phyloP scores from a whole-genome alignment of 2,888 invertebrate species.

The Drosophila rellima region DNA sequence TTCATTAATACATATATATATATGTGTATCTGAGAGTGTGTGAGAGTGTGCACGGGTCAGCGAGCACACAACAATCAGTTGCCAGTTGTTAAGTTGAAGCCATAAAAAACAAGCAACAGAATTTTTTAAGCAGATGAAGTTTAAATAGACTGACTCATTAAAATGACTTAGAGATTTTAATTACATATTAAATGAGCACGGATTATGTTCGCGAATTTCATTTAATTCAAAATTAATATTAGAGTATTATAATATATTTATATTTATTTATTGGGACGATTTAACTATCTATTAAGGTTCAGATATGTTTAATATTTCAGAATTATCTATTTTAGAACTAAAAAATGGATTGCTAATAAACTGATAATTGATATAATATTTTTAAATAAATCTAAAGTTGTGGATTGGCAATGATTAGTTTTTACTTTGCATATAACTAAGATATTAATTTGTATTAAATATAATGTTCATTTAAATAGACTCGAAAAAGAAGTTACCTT shows the following conservation, averaged over 20 bases:
- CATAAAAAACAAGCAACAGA: conserved; percentile 10
- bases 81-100: conserved; percentile 20
- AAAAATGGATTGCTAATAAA: too few relatives aligned
- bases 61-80: conserved; percentile 51
- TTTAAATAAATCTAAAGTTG: not conserved
- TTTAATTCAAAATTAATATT: not conserved
- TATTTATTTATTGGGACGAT: not conserved
- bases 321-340: not conserved
- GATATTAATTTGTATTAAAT: not conserved
- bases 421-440: too few relatives aligned
- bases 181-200: not conserved
- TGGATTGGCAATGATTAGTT: too few relatives aligned
- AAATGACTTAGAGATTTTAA: not conserved
- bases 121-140: conserved; percentile 3
- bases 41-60: conserved; percentile 53
- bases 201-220: not conserved
- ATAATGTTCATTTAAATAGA: not conserved
- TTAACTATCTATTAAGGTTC: too few relatives aligned
- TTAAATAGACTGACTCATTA: conserved; percentile 4
- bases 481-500: not conserved
- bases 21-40: conserved; percentile 20
- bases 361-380: not conserved
- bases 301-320: too few relatives aligned
- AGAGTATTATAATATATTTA: not conserved
- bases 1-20: conserved; percentile 56